phyloP scores from a whole-genome alignment of 2,797 vertebrate species.

The Acanthiza pusilla region DNA sequence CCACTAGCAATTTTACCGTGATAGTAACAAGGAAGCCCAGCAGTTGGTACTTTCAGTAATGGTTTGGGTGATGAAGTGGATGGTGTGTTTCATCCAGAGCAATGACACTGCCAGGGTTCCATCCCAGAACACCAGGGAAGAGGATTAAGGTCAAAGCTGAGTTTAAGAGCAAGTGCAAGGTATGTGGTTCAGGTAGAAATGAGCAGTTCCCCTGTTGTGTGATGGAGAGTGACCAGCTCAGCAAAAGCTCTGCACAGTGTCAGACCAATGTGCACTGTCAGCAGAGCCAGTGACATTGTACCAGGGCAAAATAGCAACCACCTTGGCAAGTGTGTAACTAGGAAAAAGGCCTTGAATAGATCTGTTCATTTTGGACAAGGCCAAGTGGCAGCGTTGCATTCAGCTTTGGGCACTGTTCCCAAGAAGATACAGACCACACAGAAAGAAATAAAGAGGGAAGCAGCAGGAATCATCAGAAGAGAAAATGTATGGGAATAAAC shows the following conservation, averaged over 20 bases:
- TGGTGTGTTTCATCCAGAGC: not conserved
- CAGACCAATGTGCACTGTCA: not conserved
- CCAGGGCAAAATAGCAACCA: not conserved
- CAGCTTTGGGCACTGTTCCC: not conserved
- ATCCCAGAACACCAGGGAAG: not conserved
- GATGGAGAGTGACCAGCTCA: not conserved
- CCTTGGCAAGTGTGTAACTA: not conserved
- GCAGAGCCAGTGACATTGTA: not conserved
- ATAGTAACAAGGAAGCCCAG: not conserved
- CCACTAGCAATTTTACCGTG: not conserved
- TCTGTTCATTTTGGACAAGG: not conserved
- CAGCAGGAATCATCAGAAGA: not conserved
- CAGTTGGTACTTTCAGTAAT: not conserved
- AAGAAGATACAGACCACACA: not conserved
- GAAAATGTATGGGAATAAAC: not conserved
- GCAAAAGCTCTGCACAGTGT: not conserved
- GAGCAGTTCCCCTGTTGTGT: not conserved
- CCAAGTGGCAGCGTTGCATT: not conserved
- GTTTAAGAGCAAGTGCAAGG: not conserved
- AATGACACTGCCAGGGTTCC: not conserved
- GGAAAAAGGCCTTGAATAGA: not conserved
- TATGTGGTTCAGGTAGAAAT: not conserved
- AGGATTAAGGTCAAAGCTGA: not conserved
- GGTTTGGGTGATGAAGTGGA: not conserved
- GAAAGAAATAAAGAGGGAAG: not conserved